Conservation (phyloP, 2,888 invertebrate species). For the Agonopterix alstromeriana region DNA sequence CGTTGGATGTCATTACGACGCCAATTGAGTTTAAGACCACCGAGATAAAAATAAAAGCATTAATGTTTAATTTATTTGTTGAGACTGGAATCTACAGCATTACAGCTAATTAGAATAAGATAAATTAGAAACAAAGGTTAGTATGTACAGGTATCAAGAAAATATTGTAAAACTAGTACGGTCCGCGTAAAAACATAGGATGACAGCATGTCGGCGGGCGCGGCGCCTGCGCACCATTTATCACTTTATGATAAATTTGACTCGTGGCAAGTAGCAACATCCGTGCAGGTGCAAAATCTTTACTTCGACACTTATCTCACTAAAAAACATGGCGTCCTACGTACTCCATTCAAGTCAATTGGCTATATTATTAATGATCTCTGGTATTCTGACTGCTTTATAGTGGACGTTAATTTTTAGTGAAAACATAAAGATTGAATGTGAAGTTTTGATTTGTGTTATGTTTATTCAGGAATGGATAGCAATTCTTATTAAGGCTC, state of each 20-base stretch:
- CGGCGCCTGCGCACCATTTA: conserved; percentile 7
- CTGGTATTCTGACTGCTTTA: neutral
- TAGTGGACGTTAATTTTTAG: neutral
- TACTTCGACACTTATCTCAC: neutral
- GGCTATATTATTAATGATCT: conserved; percentile 2
- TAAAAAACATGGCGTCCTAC: conserved; percentile 2
- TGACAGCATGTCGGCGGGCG: neutral
- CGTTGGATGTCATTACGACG: no score
- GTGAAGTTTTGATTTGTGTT: neutral
- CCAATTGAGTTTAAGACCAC: no score
- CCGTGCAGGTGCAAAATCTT: conserved; percentile 9
- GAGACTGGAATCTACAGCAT: neutral
- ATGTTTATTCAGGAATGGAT: neutral
- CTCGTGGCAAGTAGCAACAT: conserved; percentile 9
- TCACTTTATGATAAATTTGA: conserved; percentile 14
- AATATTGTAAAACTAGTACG: neutral
- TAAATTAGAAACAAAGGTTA: neutral
- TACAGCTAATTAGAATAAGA: neutral
- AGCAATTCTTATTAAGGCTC: neutral
- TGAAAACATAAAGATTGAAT: no score
- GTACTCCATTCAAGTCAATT: conserved; percentile 9
- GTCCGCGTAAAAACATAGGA: neutral
- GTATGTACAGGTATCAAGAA: no score
- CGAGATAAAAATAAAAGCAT: neutral
- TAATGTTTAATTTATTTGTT: neutral